A percentile compares a stretch with the other conserved stretches of the same genome.
Evolutionary conservation across 2,888 invertebrate genomes (phyloP).

Genomic region (Apodemia zela): DNA sequence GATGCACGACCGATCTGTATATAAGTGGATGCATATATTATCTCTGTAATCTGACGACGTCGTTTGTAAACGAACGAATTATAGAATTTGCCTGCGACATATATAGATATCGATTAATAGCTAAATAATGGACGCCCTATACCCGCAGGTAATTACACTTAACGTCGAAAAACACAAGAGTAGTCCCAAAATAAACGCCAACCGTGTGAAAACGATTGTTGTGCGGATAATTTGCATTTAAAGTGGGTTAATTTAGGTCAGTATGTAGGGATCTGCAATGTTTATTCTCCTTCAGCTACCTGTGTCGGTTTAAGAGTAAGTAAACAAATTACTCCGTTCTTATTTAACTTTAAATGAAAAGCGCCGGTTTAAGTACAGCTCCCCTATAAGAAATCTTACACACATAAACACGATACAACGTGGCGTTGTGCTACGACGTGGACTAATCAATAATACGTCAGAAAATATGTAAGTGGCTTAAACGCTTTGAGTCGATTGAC

Average conservation of each 20-base stretch:
- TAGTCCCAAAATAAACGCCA: not conserved
- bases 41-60: too few species aligned
- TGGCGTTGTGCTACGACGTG: too few species aligned
- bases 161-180: constrained; percentile 1
- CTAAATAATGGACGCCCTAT: not conserved
- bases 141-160: not conserved
- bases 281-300: constrained; percentile 28
- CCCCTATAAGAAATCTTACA: too few species aligned
- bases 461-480: too few species aligned
- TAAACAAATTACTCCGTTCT: not conserved
- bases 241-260: constrained; percentile 60
- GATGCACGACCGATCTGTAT: too few species aligned
- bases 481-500: too few species aligned
- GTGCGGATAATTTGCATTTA: constrained; percentile 65
- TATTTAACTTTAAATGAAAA: not conserved
- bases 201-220: constrained; percentile 38
- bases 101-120: too few species aligned
- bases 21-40: too few species aligned
- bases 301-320: not conserved
- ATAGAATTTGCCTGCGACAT: too few species aligned
- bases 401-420: too few species aligned
- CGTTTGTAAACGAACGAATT: too few species aligned
- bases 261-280: constrained; percentile 27
- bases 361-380: not conserved
- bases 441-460: too few species aligned